Evolutionary conservation across 2,113 vertebrate genomes (phyloP).

Genomic region (Saguinus midas): DNA sequence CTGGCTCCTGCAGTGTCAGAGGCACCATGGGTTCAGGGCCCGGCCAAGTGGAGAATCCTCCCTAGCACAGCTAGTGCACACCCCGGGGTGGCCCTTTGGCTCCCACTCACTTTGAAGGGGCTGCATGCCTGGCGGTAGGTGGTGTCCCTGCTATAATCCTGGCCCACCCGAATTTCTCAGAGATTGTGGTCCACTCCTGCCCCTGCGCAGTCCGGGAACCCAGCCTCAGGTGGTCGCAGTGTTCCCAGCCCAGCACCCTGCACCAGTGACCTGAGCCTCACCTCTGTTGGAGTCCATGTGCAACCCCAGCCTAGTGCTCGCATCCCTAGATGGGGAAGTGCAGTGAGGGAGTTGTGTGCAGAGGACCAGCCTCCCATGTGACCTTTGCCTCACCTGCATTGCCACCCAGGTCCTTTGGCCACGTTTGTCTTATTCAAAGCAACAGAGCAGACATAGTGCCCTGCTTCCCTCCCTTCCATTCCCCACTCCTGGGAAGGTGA

Average conservation of each 20-base stretch:
- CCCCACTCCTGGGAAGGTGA: fast-evolving
- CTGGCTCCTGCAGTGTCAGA: not conserved
- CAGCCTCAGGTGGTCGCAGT: no score
- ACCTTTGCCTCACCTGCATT: no score
- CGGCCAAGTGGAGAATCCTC: fast-evolving
- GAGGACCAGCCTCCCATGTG: no score
- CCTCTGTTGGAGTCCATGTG: no score
- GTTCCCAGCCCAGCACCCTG: not conserved
- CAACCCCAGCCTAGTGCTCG: no score
- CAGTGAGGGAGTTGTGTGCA: no score
- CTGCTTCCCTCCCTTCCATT: not conserved
- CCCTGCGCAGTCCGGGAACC: not conserved
- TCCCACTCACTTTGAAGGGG: fast-evolving
- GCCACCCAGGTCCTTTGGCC: not conserved
- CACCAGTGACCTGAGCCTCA: no score
- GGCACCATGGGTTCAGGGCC: not conserved
- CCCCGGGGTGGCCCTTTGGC: not conserved
- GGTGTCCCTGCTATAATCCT: not conserved
- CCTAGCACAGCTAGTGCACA: fast-evolving
- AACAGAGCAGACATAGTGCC: fast-evolving
- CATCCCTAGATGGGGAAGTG: no score
- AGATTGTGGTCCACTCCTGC: not conserved
- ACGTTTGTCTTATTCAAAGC: not conserved
- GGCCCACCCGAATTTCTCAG: not conserved
- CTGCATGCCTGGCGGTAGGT: no score